Evolutionary conservation across 2,888 invertebrate genomes (phyloP), one percentile per base, ranked within the genome.

Genomic region (Drosophila picticornis): DNA sequence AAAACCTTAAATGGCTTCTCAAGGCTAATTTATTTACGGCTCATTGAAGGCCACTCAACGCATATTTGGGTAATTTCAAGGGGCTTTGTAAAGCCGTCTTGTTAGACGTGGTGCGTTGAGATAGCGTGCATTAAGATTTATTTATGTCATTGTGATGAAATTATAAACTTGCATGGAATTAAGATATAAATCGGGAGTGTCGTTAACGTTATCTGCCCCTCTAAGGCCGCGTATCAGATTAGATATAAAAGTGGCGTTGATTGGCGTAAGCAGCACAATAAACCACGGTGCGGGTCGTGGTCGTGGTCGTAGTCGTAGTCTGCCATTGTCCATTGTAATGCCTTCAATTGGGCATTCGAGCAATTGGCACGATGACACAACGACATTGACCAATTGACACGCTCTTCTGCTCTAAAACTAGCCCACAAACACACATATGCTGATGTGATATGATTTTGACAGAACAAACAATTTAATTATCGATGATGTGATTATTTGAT

Each of bases 331-430:
- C 69, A 75, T 65, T 79, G 80, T 73, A 69, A 63, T 66, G 77
- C 75, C 66, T 67, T 68, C 87, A 85, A 85, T 85, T 85, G 77
- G 59, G 64, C 66, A 51, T 60, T 43, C 38, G 57, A 72, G 72
- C 80, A 86, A 84, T 86, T 84, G 86, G 43, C 78, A 80, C 68
- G 62, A 46, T 67, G 75, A 57, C 67, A 55, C 60, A 75, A 46
- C 69, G 84, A 77, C 85, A 87, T 83, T 87, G 85, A 84, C 87
- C 85, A 85, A 85, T 85, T 85, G 85, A 85, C 85, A 84, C 76
- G 80, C 62, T 86, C 72, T 64, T 66, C 69, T 43, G 59, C 56
- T 34, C 38, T 27, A 9, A 38, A 57, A 32, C 10, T n/a, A 40
- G 5, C 25, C 25, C n/a, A 31, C 56, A 50, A 34, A 56, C 22